Percentiles rank a stretch among this genome's conserved stretches.
phyloP scores from a whole-genome alignment of 2,113 vertebrate genomes.

The Bos javanicus region DNA sequence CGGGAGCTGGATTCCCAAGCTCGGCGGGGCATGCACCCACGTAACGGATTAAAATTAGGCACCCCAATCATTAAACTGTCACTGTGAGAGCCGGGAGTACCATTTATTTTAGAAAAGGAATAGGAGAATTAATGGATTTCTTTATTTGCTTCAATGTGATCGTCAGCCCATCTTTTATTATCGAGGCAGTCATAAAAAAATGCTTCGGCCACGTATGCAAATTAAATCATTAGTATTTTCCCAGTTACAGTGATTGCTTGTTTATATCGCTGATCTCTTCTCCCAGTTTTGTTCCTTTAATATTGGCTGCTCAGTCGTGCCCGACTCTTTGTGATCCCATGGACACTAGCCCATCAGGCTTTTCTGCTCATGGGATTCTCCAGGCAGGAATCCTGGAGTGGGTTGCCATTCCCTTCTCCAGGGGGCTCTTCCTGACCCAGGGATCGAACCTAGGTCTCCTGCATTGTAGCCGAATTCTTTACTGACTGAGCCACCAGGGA shows the following conservation, averaged over 20 bases:
- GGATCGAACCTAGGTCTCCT: neutral
- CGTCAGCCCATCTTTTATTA: slow-evolving; percentile 45
- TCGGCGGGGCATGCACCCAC: slow-evolving; percentile 2
- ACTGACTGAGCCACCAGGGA: neutral
- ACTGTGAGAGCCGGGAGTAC: neutral
- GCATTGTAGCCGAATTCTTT: neutral
- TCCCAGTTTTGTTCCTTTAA: neutral
- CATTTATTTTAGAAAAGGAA: neutral
- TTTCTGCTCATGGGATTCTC: neutral
- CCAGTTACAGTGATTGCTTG: slow-evolving; percentile 47
- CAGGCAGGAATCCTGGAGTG: neutral
- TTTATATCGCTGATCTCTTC: slow-evolving; percentile 22
- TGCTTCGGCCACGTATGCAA: slow-evolving; percentile 35
- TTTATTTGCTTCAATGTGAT: slow-evolving; percentile 36
- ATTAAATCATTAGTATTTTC: slow-evolving; percentile 51
- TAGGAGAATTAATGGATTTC: slow-evolving; percentile 31
- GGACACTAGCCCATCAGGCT: neutral
- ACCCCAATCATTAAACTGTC: slow-evolving; percentile 41
- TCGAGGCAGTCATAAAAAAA: slow-evolving; percentile 31
- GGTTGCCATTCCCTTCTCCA: neutral
- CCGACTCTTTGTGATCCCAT: neutral
- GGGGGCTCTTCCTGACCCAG: neutral
- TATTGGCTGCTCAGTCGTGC: neutral
- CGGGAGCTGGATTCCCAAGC: neutral
- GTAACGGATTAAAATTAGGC: slow-evolving; percentile 47